Evolutionary conservation across 2,888 invertebrate genomes (phyloP), one percentile per base, ranked within the genome.

Genomic region (Julus scandinavius): DNA sequence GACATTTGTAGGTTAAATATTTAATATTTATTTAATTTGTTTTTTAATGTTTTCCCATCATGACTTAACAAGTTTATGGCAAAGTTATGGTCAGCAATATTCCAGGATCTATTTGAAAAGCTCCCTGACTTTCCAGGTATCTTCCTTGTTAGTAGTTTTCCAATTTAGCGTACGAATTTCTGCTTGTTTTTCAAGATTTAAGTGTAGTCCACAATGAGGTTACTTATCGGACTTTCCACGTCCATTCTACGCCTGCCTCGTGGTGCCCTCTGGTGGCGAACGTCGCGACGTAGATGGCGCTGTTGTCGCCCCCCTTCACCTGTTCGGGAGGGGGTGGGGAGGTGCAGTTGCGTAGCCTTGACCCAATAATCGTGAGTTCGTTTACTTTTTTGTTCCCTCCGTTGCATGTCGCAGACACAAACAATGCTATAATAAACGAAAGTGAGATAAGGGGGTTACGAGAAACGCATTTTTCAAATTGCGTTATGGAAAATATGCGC

Each of bases 361-460:
- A 63, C 58, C 58, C 58, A 63, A n/a, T 63, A 63, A 63, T 63
- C 17, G 58, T n/a, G 58, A 63, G 58, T 63, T 63, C 58, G 58
- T 63, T 63, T 63, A 63, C 58, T 17, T n/a, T 63, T 54, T 54
- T 54, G 11, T n/a, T 5, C 58, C 17, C n/a, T 63, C 58, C 58
- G 5, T 63, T 63, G 58, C n/a, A 17, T 63, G 58, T 63, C 58
- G 58, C n/a, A 63, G 58, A 63, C 58, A 6, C 58, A 63, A 63
- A 63, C 58, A 63, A 63, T 63, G 58, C 58, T n/a, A 63, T 63
- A 63, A 63, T 63, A 63, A 63, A 63, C 58, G 58, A 63, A 63
- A 63, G 58, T 63, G 58, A 63, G 58, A 63, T 63, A 63, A 63
- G 58, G 58, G 58, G 58, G 58, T 63, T 63, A 63, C 58, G 58